Conservation (phyloP, 2,797 vertebrate genomes). For the Valencia hispanica region DNA sequence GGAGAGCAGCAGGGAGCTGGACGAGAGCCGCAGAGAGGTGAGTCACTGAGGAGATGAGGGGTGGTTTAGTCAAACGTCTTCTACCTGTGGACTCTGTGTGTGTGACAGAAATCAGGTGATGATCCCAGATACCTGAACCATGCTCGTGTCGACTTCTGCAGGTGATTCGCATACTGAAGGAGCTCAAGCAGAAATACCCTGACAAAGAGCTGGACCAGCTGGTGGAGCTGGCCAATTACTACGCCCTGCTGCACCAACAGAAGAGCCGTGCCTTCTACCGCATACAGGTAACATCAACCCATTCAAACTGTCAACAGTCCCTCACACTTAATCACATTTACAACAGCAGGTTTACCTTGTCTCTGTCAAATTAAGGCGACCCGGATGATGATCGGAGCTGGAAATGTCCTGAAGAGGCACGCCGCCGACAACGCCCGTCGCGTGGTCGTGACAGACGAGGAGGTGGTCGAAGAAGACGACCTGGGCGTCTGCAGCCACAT, state of each 20-base stretch:
- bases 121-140: background rate
- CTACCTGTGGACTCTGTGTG: background rate
- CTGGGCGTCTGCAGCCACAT: slow-evolving; percentile 85
- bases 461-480: slow-evolving; percentile 71
- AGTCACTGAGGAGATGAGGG: background rate
- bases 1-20: slow-evolving; percentile 86
- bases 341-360: background rate
- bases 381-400: slow-evolving; percentile 93
- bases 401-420: slow-evolving; percentile 93
- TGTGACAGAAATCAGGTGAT: background rate
- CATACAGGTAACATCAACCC: slow-evolving; percentile 74
- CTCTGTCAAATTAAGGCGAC: slow-evolving; percentile 81
- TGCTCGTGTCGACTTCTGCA: slow-evolving; percentile 35
- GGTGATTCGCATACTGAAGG: slow-evolving; percentile 94
- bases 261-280: slow-evolving; percentile 98
- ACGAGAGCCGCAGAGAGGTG: slow-evolving; percentile 89
- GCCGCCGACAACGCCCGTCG: slow-evolving; percentile 83
- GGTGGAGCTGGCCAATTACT: slow-evolving; percentile 92
- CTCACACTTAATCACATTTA: too few relatives aligned
- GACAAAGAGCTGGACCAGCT: slow-evolving; percentile 95
- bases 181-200: slow-evolving; percentile 94
- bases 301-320: background rate
- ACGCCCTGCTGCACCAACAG: slow-evolving; percentile 92
- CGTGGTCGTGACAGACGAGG: slow-evolving; percentile 52
- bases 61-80: background rate